Percentiles rank a stretch among this genome's conserved stretches.
These are phyloP conservation scores for Corythoichthys intestinalis DNA, from an alignment of 2,113 vertebrate species.

Conservation along the genomic window DNA sequence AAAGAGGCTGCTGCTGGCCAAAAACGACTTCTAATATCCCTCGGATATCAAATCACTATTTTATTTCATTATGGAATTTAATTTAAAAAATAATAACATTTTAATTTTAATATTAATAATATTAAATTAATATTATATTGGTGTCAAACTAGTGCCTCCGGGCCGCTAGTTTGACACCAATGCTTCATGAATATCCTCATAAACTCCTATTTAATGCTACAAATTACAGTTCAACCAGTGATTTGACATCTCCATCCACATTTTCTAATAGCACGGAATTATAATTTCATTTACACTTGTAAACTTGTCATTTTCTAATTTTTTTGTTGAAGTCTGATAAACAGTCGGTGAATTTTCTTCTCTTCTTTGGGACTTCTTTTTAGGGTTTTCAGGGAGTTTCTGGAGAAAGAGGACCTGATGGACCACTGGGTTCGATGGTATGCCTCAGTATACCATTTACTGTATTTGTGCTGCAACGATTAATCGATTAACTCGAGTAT, in stretches of 20 bases:
- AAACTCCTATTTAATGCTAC: background rate
- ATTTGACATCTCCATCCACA: constrained; percentile 6
- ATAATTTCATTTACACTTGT: constrained; percentile 2
- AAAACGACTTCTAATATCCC: no score
- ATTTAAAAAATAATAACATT: no score
- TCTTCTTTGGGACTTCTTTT: constrained; percentile 4
- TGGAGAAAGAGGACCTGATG: constrained; percentile 69
- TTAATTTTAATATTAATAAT: no score
- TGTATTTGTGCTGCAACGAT: no score
- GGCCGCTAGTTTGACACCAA: no score
- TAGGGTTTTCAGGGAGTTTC: constrained; percentile 76
- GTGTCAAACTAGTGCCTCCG: no score
- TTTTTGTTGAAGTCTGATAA: background rate
- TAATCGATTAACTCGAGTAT: no score
- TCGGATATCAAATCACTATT: no score
- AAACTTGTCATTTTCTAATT: background rate
- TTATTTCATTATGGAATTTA: no score
- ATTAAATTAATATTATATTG: no score
- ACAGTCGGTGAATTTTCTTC: background rate
- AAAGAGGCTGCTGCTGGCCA: no score
- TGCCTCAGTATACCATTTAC: constrained; percentile 19
- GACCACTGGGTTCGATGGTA: constrained; percentile 75
- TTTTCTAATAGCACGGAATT: background rate
- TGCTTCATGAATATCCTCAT: background rate
- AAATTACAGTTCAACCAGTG: constrained; percentile 17